A percentile compares a stretch with the other conserved stretches of the same genome.
phyloP scores from a whole-genome alignment of 2,888 invertebrate genomes.

The Charanyca ferruginea region DNA sequence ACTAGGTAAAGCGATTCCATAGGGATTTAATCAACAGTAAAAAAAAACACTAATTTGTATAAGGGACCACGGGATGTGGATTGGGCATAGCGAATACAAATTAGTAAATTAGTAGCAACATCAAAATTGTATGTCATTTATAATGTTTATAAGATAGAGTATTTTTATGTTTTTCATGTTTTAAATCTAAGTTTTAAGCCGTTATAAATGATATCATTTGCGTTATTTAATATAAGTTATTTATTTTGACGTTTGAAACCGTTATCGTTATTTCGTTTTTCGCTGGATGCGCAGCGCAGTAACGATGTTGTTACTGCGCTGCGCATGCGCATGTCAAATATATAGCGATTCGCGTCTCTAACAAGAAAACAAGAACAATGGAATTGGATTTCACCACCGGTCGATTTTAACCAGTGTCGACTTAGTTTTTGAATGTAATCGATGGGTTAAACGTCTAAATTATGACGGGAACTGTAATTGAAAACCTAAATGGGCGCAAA shows the following conservation, averaged over 20 bases:
- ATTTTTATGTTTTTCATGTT: no score
- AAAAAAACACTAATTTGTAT: constrained; percentile 74
- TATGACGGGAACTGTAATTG: constrained; percentile 98
- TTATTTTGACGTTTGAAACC: constrained; percentile 19
- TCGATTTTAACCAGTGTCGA: constrained; percentile 72
- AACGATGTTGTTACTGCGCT: no score
- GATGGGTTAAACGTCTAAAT: constrained; percentile 64
- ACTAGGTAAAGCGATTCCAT: constrained; percentile 84
- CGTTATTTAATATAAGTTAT: constrained; percentile 37
- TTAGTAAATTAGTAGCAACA: constrained; percentile 91
- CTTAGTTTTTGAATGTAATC: constrained; percentile 66
- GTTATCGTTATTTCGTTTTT: constrained; percentile 47
- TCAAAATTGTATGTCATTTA: constrained; percentile 77
- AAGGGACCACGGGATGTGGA: constrained; percentile 80
- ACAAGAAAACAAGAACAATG: constrained; percentile 83
- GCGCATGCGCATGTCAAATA: constrained; percentile 88
- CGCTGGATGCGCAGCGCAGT: constrained; percentile 66
- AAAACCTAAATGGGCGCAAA: constrained; percentile 98
- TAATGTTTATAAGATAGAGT: no score
- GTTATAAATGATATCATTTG: constrained; percentile 2
- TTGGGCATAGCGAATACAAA: constrained; percentile 89
- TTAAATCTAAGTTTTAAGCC: no score
- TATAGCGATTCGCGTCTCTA: constrained; percentile 75
- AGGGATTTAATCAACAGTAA: constrained; percentile 85
- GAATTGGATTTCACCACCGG: constrained; percentile 74